phyloP scores from a whole-genome alignment of 64 coral and sea anemone genomes.

The Cladopsammia gracilis region DNA sequence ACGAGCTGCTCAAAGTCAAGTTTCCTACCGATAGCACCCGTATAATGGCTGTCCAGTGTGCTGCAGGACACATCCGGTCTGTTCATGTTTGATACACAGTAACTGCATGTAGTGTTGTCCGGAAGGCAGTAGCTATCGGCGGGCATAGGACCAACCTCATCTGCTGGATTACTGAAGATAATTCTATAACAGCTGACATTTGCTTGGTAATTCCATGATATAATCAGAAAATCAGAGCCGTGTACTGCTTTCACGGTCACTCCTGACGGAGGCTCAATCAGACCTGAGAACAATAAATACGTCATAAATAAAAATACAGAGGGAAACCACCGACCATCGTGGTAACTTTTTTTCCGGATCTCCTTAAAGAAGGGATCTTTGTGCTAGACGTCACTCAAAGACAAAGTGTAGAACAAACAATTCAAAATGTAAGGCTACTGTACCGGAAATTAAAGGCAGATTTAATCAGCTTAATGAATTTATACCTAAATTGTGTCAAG shows the following conservation, averaged over 20 bases:
- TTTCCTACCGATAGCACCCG: background rate
- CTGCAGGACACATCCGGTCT: background rate
- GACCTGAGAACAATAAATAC: background rate
- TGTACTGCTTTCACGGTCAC: background rate
- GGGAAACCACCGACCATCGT: too few relatives aligned
- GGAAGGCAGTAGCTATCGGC: background rate
- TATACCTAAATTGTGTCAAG: too few relatives aligned
- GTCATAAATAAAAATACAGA: background rate
- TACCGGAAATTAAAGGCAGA: too few relatives aligned
- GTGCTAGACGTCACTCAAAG: too few relatives aligned
- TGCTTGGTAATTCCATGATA: conserved; percentile 30
- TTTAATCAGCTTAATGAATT: too few relatives aligned
- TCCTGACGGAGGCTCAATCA: background rate
- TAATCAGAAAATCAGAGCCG: conserved; percentile 21
- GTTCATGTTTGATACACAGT: conserved; percentile 26
- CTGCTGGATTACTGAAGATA: background rate
- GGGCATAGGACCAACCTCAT: conserved; percentile 10
- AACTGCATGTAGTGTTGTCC: conserved; percentile 25
- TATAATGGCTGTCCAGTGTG: conserved; percentile 11
- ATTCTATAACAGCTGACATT: conserved; percentile 9
- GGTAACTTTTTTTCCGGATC: too few relatives aligned
- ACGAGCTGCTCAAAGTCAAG: conserved; percentile 3
- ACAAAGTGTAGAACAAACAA: too few relatives aligned
- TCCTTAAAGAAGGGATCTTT: too few relatives aligned
- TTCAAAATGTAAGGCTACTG: too few relatives aligned